Evolutionary conservation across 2,888 invertebrate species (phyloP).

Genomic region (Phortica magna): DNA sequence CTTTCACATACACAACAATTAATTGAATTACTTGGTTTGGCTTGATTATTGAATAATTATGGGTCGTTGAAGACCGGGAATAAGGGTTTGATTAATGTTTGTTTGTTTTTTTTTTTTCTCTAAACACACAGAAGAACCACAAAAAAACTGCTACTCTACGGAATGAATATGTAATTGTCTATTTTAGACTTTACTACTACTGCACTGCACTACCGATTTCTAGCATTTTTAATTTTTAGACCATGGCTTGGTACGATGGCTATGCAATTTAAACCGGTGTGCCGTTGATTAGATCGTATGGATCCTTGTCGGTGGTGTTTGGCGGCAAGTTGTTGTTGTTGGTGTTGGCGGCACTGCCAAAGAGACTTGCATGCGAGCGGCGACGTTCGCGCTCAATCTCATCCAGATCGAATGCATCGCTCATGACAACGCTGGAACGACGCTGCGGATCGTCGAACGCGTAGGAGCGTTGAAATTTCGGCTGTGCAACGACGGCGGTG

Average conservation of each 20-base stretch:
- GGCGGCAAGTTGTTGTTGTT: slow-evolving; percentile 1
- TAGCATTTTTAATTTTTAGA: no score
- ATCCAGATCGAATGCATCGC: slow-evolving; percentile 75
- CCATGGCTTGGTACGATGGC: background rate
- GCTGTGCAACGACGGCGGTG: slow-evolving; percentile 25
- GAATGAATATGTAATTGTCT: no score
- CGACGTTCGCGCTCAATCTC: slow-evolving; percentile 77
- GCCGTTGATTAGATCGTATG: slow-evolving; percentile 75
- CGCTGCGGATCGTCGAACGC: slow-evolving; percentile 72
- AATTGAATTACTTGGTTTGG: no score
- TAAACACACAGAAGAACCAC: no score
- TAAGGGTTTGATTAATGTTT: no score
- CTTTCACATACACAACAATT: no score
- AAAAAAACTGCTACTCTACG: no score
- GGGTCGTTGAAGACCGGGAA: no score
- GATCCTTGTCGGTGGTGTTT: slow-evolving; percentile 53
- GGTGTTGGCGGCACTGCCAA: slow-evolving; percentile 50
- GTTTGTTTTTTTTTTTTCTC: no score
- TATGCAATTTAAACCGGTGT: slow-evolving; percentile 70
- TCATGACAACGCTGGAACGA: slow-evolving; percentile 58
- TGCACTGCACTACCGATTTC: no score
- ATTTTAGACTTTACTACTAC: no score
- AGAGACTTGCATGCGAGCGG: slow-evolving; percentile 77
- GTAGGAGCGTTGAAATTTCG: slow-evolving; percentile 72
- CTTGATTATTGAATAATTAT: no score